Conservation (phyloP, 2,113 vertebrate species). For the Hemibagrus wyckioides region DNA sequence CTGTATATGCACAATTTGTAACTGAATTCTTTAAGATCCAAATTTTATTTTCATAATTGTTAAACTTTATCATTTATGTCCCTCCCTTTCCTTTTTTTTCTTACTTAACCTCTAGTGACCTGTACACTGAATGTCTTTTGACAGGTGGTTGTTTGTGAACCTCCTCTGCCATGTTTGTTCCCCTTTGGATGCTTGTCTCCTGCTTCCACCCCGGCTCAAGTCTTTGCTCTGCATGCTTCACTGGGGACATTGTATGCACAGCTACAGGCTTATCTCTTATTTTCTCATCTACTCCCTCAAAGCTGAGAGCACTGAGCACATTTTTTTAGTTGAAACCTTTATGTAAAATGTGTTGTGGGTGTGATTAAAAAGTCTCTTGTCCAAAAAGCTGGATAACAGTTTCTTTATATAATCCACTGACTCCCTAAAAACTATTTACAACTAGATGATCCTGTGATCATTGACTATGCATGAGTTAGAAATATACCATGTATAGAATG, state of each 20-base stretch:
- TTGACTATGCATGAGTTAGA: not conserved
- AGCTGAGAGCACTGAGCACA: not conserved
- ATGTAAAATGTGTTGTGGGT: not conserved
- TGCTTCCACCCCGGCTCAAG: constrained; percentile 60
- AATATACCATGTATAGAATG: not conserved
- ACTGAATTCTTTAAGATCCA: not conserved
- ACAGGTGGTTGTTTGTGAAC: constrained; percentile 72
- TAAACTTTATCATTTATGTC: not conserved
- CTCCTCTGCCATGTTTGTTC: constrained; percentile 69
- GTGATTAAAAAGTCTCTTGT: not conserved
- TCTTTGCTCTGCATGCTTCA: constrained; percentile 63
- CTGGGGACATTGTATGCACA: constrained; percentile 53
- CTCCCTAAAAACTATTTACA: not conserved
- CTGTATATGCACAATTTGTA: not conserved
- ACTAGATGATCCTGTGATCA: not conserved
- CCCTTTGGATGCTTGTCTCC: constrained; percentile 55
- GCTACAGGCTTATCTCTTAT: constrained; percentile 16
- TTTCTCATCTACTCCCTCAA: not conserved
- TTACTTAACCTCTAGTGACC: constrained; percentile 47
- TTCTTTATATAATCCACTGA: not conserved
- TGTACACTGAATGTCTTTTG: constrained; percentile 70
- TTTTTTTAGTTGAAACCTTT: not conserved
- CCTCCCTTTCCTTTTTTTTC: constrained; percentile 16
- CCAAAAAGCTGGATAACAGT: not conserved
- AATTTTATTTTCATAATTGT: not conserved